These are phyloP conservation scores for Gonatopus flavifemur DNA, from an alignment of 1,140 invertebrate species.

Conservation along the genomic window DNA sequence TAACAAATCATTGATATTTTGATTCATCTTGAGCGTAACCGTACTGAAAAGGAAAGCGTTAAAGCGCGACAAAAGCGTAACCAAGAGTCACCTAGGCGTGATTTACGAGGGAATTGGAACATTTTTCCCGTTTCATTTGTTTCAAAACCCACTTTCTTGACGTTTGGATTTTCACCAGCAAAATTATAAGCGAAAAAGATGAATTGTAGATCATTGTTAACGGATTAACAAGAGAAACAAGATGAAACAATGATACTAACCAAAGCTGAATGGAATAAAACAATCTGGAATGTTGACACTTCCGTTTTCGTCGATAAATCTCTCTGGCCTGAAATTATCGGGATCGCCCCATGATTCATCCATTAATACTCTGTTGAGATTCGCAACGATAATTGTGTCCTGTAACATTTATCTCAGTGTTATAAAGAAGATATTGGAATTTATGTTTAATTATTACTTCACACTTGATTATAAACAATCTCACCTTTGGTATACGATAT, in stretches of 20 bases:
- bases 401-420: slow-evolving; percentile 46
- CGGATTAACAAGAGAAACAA: no score
- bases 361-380: slow-evolving; percentile 75
- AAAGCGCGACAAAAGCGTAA: neutral
- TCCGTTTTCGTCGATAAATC: slow-evolving; percentile 70
- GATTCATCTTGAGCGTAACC: neutral
- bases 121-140: no score
- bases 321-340: slow-evolving; percentile 73
- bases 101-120: no score
- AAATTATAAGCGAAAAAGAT: no score
- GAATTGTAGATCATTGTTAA: no score
- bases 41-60: neutral
- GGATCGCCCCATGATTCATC: slow-evolving; percentile 73
- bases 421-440: neutral
- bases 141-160: neutral
- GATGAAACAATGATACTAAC: no score
- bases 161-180: no score
- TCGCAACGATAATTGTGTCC: slow-evolving; percentile 83
- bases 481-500: slow-evolving; percentile 76
- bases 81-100: no score
- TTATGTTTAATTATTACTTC: slow-evolving; percentile 1
- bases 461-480: slow-evolving; percentile 1
- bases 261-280: slow-evolving; percentile 78
- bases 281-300: slow-evolving; percentile 69
- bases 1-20: slow-evolving; percentile 4